Evolutionary conservation across 1,140 invertebrate species (phyloP).

Genomic region (Lordiphosa stackelbergi): DNA sequence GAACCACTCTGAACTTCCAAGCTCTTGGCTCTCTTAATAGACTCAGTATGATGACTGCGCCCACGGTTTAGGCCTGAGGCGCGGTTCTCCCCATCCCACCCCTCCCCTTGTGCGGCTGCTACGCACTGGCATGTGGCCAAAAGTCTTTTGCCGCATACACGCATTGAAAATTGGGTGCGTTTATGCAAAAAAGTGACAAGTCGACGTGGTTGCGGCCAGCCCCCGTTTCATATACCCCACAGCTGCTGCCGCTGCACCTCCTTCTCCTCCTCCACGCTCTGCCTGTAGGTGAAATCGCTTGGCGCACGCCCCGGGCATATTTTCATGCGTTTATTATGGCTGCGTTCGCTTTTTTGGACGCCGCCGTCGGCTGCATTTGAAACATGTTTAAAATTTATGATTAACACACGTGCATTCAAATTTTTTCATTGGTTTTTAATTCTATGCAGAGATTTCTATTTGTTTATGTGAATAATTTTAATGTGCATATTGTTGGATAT

Average conservation of each 20-base stretch:
- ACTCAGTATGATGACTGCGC: slow-evolving; percentile 31
- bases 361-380: slow-evolving; percentile 59
- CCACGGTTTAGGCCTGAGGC: slow-evolving; percentile 33
- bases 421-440: slow-evolving; percentile 45
- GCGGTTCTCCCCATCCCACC: slow-evolving; percentile 11
- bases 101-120: slow-evolving; percentile 16
- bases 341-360: slow-evolving; percentile 45
- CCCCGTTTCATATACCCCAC: slow-evolving; percentile 21
- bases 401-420: slow-evolving; percentile 69
- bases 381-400: slow-evolving; percentile 72
- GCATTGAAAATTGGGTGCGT: slow-evolving; percentile 70
- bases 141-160: slow-evolving; percentile 36
- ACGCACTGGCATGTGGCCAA: slow-evolving; percentile 64
- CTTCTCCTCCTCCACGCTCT: not conserved
- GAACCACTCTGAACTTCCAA: slow-evolving; percentile 20
- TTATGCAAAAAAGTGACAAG: slow-evolving; percentile 66
- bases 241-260: not conserved
- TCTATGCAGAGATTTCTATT: slow-evolving; percentile 63
- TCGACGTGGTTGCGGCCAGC: slow-evolving; percentile 30
- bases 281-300: slow-evolving; percentile 58
- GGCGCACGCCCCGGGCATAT: slow-evolving; percentile 68
- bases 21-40: slow-evolving; percentile 48
- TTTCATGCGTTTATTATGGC: slow-evolving; percentile 71
- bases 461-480: slow-evolving; percentile 62
- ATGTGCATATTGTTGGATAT: slow-evolving; percentile 53